Base-by-base conservation (phyloP, 2,113 vertebrate species). In the Larimichthys polyactis region DNA sequence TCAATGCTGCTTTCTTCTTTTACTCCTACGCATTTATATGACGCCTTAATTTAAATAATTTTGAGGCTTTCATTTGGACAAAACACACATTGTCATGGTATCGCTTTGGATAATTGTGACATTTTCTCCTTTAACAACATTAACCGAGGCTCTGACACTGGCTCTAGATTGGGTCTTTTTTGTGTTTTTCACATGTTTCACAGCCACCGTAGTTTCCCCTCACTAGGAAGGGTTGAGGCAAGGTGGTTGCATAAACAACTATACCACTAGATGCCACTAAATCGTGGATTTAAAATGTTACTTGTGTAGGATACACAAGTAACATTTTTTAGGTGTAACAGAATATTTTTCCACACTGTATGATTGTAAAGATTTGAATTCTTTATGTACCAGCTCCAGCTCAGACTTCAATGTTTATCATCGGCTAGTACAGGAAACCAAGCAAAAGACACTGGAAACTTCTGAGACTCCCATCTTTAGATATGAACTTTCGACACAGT, bases 401-500 rank as follows among this genome's bases (percentile, higher is more conserved):
- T 58, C 22, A 24, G 8, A 49, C 48, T 54, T 54, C 40, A 11
- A 1, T 66, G 66, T 80, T 71, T 73, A 32, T 62, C 12, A 27
- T 14, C 11, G 14, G 44, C 44, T 19, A 20, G 12, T 32, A 32
- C 7, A 44, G 27, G 17, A 71, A 78, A 76, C 2, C 0, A 40
- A 52, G 77, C n/a, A 57, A 22, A 78, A 72, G 57, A 46, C 43
- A 32, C 27, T 58, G 27, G 20, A 75, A 74, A 52, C 11, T 29
- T n/a, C 22, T n/a, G 59, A 48, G 51, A 27, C 9, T 4, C 60
- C 60, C 68, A 70, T 76, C 58, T 83, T 79, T 62, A 75, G 59
- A 80, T 57, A 1, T 69, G 60, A 84, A 87, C 84, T 80, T 88
- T 88, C 12, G 44, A 74, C 85, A 79, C 68, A 55, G 59, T 44